Base-by-base conservation (phyloP, 92 coral and sea anemone genomes). In the Siderastrea siderea region DNA sequence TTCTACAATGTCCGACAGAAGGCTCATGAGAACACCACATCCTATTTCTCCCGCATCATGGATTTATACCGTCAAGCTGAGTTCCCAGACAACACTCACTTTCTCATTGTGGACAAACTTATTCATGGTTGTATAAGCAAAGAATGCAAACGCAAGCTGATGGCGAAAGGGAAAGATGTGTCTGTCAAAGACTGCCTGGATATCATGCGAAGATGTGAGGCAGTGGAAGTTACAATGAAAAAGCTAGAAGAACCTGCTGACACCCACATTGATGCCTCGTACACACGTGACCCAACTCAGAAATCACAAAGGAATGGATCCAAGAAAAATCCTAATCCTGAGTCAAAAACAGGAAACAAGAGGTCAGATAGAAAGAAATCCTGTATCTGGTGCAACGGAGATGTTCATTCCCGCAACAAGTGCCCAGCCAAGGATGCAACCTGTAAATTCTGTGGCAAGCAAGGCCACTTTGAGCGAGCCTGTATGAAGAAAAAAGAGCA, bases 381-480 rank as follows among this genome's bases (percentile, higher is more conserved):
- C 14, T 78, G 90, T 79, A 26, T 54, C 79, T 70, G 90, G 90
- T 90, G 90, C 81, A 59, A 78, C 5, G 84, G 72, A 61, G 92
- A 92, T 78, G 64, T 68, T 48, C 88, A 89, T 26, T 26, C 38
- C 38, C 38, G 38, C 38, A 26, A 26, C 38, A 26, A 26, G 38
- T 26, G 38, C 38, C 95, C 93, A 17, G 95, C 95, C 81, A 92
- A 86, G 60, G 81, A 47, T 71, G 66, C 90, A 80, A 84, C 87
- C 13, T 88, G 94, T 72, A 79, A 81, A 44, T 92, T 88, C 72
- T 92, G 94, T 74, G 80, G 87, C 50, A 91, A 88, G 17, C 90
- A 92, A 78, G 94, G 92, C 46, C 92, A 82, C 81, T 87, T 83
- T 91, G 92, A 87, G 57, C 89, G 89, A 60, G 93, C 91, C 14